These are phyloP conservation scores for Pogonomyrmex barbatus DNA, from an alignment of 1,140 invertebrate species.

Conservation along the genomic window DNA sequence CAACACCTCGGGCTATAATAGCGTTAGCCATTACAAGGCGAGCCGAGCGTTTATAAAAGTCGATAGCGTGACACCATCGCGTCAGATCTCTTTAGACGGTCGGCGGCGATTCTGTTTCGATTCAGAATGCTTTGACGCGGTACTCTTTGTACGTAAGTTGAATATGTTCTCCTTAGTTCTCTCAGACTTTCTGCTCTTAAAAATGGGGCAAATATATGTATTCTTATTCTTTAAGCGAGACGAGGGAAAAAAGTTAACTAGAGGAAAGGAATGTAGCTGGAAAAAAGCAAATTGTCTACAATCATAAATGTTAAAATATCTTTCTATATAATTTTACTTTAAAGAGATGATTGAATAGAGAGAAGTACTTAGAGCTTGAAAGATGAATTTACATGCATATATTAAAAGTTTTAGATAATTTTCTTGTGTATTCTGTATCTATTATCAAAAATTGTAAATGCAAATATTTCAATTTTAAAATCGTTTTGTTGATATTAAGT, in stretches of 20 bases:
- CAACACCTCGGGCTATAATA: constrained; percentile 66
- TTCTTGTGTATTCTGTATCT: background rate
- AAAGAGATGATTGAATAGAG: background rate
- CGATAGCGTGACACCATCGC: constrained; percentile 78
- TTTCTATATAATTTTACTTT: background rate
- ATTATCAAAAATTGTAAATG: background rate
- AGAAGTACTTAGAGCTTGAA: background rate
- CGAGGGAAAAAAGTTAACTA: background rate
- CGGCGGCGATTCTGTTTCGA: constrained; percentile 34
- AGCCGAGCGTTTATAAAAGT: constrained; percentile 56
- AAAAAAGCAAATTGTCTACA: background rate
- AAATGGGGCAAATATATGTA: background rate
- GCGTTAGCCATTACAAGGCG: constrained; percentile 63
- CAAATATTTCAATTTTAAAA: constrained; percentile 6
- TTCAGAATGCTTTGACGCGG: constrained; percentile 29
- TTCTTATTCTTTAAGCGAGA: background rate
- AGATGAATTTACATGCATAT: background rate
- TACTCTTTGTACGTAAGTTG: constrained; percentile 10
- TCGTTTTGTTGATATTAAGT: constrained; percentile 3
- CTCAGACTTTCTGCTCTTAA: background rate
- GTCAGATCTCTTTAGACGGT: constrained; percentile 50
- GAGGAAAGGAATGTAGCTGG: background rate
- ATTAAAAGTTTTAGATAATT: constrained; percentile 7
- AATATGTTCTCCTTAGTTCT: background rate
- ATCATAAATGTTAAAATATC: constrained; percentile 12